These are phyloP conservation scores for Lasioglossum morio DNA, from an alignment of 2,888 invertebrate genomes.

Conservation along the genomic window DNA sequence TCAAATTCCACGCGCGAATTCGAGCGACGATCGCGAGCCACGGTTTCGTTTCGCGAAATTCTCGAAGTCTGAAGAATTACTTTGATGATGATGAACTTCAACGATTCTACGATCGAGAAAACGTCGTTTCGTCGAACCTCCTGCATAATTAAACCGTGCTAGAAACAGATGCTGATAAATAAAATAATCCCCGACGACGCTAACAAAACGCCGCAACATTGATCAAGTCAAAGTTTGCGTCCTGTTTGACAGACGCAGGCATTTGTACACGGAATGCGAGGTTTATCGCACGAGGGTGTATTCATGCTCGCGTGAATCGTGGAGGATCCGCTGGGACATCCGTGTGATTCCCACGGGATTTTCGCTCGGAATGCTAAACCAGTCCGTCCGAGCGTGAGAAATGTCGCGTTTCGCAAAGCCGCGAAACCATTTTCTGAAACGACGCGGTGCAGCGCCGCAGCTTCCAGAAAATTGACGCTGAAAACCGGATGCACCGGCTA, in stretches of 20 bases:
- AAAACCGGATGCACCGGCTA: not conserved
- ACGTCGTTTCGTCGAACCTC: too few species aligned
- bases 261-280: not conserved
- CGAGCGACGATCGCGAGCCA: slow-evolving; percentile 19
- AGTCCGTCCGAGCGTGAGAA: slow-evolving; percentile 15
- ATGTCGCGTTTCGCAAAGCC: not conserved
- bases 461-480: slow-evolving; percentile 18
- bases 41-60: slow-evolving; percentile 1
- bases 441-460: not conserved
- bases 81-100: too few species aligned
- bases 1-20: slow-evolving; percentile 45
- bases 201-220: not conserved
- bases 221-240: not conserved
- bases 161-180: not conserved
- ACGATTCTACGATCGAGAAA: too few species aligned
- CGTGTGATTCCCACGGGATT: not conserved
- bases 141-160: not conserved
- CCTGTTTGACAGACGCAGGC: not conserved
- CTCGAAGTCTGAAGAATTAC: too few species aligned
- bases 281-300: not conserved
- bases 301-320: slow-evolving; percentile 18
- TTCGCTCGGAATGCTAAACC: slow-evolving; percentile 12
- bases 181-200: not conserved
- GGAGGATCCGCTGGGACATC: slow-evolving; percentile 4
- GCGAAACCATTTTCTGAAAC: not conserved